phyloP scores from a whole-genome alignment of 2,888 invertebrate species.

The Morpho deidamia region DNA sequence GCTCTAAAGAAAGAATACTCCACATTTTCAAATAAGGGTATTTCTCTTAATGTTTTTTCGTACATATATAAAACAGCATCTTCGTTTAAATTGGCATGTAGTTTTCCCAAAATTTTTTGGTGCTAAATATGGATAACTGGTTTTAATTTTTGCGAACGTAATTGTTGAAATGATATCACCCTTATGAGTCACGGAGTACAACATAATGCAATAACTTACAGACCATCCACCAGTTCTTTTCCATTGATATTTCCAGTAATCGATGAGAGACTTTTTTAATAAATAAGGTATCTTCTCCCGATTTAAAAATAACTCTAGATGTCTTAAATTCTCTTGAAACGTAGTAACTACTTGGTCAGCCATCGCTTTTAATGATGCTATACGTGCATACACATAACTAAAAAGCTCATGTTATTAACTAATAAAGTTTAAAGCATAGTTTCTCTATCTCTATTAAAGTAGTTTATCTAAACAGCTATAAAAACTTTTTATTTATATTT shows the following conservation, averaged over 20 bases:
- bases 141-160: conserved; percentile 14
- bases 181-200: conserved; percentile 6
- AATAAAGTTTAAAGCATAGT: too few relatives aligned
- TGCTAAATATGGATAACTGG: conserved; percentile 43
- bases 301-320: conserved; percentile 60
- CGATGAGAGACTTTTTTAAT: conserved; percentile 53
- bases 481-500: too few relatives aligned
- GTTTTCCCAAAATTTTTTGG: conserved; percentile 64
- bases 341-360: conserved; percentile 66
- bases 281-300: conserved; percentile 57
- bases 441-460: not conserved
- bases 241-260: conserved; percentile 74
- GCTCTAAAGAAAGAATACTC: conserved; percentile 75
- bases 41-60: conserved; percentile 70
- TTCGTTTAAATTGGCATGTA: conserved; percentile 75
- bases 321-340: conserved; percentile 66
- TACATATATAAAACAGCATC: conserved; percentile 75
- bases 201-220: conserved; percentile 36
- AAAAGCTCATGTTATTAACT: conserved; percentile 15
- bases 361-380: conserved; percentile 68
- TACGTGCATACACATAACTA: conserved; percentile 68
- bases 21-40: conserved; percentile 72
- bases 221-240: conserved; percentile 72
- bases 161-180: conserved; percentile 17
- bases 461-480: too few relatives aligned